Evolutionary conservation across 2,888 invertebrate species (phyloP).

Genomic region (Palloptera scutellata): DNA sequence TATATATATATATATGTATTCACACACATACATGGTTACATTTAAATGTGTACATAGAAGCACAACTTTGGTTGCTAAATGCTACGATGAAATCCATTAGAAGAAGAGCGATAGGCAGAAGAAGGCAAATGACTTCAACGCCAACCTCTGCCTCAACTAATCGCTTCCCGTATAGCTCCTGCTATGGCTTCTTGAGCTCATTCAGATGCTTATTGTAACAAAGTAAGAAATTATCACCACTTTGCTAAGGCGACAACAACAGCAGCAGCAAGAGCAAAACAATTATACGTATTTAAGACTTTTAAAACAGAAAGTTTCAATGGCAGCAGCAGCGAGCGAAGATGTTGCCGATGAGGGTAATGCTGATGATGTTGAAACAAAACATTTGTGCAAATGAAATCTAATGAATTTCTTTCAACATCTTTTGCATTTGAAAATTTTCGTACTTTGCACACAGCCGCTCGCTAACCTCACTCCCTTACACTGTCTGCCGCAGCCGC

Average conservation of each 20-base stretch:
- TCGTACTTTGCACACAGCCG: too few relatives aligned
- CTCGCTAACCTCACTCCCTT: neutral
- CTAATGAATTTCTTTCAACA: too few relatives aligned
- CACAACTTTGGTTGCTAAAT: constrained; percentile 45
- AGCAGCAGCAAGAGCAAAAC: constrained; percentile 34
- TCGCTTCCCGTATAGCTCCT: neutral
- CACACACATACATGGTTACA: neutral
- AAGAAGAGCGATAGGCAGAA: neutral
- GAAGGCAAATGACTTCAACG: neutral
- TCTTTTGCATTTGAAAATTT: too few relatives aligned
- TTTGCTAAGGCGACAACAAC: constrained; percentile 51
- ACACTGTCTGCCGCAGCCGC: neutral
- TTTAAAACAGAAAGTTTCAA: constrained; percentile 49
- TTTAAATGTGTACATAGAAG: too few relatives aligned
- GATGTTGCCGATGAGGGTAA: constrained; percentile 49
- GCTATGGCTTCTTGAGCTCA: neutral
- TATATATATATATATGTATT: constrained; percentile 12
- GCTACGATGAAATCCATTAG: constrained; percentile 49
- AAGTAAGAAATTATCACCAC: constrained; percentile 58
- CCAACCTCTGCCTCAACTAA: neutral
- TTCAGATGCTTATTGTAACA: constrained; percentile 45
- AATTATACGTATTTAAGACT: constrained; percentile 42
- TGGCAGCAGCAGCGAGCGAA: too few relatives aligned
- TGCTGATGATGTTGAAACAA: neutral
- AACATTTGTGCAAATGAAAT: too few relatives aligned